These are phyloP conservation scores for Drosophila kanapiae DNA, from an alignment of 1,140 invertebrate species.

Conservation along the genomic window DNA sequence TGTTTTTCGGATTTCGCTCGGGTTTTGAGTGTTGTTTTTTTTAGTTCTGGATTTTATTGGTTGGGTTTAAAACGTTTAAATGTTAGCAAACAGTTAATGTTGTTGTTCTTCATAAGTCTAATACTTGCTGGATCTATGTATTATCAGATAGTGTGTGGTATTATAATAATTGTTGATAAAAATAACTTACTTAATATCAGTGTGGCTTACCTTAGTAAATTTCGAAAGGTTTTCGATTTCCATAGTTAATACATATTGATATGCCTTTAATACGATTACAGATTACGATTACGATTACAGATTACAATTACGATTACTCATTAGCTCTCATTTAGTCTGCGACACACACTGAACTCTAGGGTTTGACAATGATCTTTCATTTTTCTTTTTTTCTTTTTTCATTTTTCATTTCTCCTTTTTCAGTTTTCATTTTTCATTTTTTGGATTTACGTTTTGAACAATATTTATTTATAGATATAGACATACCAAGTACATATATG, in stretches of 20 bases:
- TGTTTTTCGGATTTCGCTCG: conserved; percentile 31
- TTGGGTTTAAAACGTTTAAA: conserved; percentile 55
- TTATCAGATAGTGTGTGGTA: conserved; percentile 62
- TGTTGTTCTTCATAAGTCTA: conserved; percentile 75
- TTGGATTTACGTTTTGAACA: conserved; percentile 59
- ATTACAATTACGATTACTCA: conserved; percentile 53
- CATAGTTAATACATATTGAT: conserved; percentile 73
- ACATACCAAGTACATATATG: conserved; percentile 71
- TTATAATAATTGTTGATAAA: conserved; percentile 69
- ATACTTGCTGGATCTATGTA: conserved; percentile 64
- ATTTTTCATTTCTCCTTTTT: neutral
- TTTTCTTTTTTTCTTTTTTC: neutral
- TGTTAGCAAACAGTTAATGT: conserved; percentile 68
- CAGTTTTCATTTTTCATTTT: conserved; percentile 28
- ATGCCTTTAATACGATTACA: conserved; percentile 71
- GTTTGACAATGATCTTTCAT: conserved; percentile 66
- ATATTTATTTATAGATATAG: conserved; percentile 80
- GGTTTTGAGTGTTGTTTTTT: conserved; percentile 26
- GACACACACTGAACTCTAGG: conserved; percentile 65
- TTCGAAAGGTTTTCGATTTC: conserved; percentile 67
- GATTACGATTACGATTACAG: conserved; percentile 61
- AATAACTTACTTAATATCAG: conserved; percentile 81
- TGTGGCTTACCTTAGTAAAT: conserved; percentile 72
- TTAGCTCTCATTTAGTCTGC: conserved; percentile 58
- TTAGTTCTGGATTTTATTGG: conserved; percentile 42